A percentile compares a stretch with the other conserved stretches of the same genome.
Evolutionary conservation across 2,113 vertebrate species (phyloP).

Genomic region (Cephalopterus ornatus): DNA sequence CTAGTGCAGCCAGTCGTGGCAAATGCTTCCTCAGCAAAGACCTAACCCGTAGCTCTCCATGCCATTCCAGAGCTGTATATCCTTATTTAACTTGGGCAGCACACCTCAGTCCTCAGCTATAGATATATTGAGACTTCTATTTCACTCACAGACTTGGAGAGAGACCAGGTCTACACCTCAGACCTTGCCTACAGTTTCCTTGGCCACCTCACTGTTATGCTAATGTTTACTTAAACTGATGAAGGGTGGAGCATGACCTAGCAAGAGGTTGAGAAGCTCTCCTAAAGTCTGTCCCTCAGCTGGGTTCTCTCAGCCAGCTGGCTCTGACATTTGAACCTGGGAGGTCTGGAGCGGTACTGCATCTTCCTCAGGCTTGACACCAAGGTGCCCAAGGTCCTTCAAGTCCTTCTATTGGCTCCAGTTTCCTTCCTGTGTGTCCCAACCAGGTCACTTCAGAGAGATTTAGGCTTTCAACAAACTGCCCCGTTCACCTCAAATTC

Average conservation of each 20-base stretch:
- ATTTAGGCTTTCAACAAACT: background rate
- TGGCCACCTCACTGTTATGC: background rate
- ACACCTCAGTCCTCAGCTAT: background rate
- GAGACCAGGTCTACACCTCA: constrained; percentile 2
- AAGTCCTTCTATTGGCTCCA: background rate
- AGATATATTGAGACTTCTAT: background rate
- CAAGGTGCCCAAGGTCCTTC: background rate
- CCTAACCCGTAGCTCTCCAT: background rate
- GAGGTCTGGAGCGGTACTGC: background rate
- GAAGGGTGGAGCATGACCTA: background rate
- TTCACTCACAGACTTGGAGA: constrained; percentile 26
- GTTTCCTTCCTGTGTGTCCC: background rate
- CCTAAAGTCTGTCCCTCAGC: background rate
- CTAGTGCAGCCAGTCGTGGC: background rate
- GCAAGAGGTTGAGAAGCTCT: background rate
- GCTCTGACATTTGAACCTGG: background rate
- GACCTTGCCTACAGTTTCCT: constrained; percentile 9
- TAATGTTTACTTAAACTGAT: background rate
- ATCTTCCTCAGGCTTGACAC: background rate
- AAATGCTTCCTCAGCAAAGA: background rate
- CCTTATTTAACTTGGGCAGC: constrained; percentile 8
- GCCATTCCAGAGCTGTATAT: background rate
- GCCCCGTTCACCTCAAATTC: background rate
- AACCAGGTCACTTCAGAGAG: background rate
- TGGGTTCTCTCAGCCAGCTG: background rate